These are phyloP conservation scores for Cheirogaleus major DNA, from an alignment of 2,797 vertebrate species.

Conservation along the genomic window DNA sequence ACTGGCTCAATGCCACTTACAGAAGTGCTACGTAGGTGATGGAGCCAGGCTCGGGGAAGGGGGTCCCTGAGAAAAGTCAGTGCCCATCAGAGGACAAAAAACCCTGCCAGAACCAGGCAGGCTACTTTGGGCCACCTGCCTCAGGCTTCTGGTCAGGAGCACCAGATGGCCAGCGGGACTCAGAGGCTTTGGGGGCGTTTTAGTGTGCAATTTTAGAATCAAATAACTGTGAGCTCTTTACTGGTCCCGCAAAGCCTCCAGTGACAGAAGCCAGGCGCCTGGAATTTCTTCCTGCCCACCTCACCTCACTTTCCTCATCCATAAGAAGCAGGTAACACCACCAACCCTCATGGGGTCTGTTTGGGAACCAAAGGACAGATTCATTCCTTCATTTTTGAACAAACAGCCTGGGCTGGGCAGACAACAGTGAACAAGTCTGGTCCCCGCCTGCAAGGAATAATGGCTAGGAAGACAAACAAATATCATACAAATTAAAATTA, in stretches of 20 bases:
- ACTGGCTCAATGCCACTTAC: not conserved
- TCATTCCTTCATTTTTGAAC: not conserved
- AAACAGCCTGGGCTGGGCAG: not conserved
- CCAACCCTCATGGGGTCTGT: not conserved
- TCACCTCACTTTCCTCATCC: not conserved
- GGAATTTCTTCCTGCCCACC: not conserved
- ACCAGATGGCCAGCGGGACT: not conserved
- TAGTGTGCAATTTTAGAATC: not conserved
- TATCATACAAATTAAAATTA: not conserved
- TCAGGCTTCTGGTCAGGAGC: not conserved
- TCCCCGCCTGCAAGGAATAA: not conserved
- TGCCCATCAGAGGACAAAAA: not conserved
- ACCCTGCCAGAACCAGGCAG: not conserved
- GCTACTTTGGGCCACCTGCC: not conserved
- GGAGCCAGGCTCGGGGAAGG: rapidly evolving
- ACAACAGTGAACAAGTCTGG: not conserved
- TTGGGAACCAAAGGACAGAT: not conserved
- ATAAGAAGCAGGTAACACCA: not conserved
- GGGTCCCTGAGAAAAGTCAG: not conserved
- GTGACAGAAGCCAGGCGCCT: not conserved
- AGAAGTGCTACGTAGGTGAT: not conserved
- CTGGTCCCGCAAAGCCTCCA: not conserved
- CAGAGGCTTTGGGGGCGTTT: not conserved
- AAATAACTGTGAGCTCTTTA: not conserved
- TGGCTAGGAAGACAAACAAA: not conserved